Evolutionary conservation across 2,797 vertebrate species (phyloP).

Genomic region (Ciconia nigra): DNA sequence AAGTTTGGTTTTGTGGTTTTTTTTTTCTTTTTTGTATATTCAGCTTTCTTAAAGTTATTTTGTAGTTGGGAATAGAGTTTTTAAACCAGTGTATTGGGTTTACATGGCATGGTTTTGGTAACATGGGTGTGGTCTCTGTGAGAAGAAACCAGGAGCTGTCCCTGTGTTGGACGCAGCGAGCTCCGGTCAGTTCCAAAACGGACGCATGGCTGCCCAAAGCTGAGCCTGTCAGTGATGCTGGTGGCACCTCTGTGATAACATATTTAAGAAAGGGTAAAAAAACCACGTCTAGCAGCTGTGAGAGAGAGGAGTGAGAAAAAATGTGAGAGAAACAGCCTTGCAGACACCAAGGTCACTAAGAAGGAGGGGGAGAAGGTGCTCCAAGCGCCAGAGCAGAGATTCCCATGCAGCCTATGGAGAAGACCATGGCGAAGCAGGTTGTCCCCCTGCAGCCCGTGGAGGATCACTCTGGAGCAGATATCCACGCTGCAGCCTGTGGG

Average conservation of each 20-base stretch:
- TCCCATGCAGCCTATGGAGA: not conserved
- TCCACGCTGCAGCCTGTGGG: not conserved
- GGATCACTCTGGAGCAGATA: not conserved
- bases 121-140: not conserved
- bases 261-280: not conserved
- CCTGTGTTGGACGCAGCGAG: not conserved
- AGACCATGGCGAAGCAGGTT: not conserved
- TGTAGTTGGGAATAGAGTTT: not conserved
- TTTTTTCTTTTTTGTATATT: not conserved
- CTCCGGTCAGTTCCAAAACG: not conserved
- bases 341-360: not conserved
- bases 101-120: not conserved
- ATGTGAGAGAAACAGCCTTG: not conserved
- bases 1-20: not conserved
- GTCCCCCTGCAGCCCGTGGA: not conserved
- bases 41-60: not conserved
- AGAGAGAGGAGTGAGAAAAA: not conserved
- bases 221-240: not conserved
- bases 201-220: not conserved
- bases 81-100: not conserved
- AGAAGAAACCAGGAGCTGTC: not conserved
- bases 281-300: not conserved
- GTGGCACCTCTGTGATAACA: not conserved
- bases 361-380: not conserved
- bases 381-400: not conserved